A percentile compares a stretch with the other conserved stretches of the same genome.
These are phyloP conservation scores for Eubucco bourcierii DNA, from an alignment of 2,113 vertebrate species.

Conservation along the genomic window DNA sequence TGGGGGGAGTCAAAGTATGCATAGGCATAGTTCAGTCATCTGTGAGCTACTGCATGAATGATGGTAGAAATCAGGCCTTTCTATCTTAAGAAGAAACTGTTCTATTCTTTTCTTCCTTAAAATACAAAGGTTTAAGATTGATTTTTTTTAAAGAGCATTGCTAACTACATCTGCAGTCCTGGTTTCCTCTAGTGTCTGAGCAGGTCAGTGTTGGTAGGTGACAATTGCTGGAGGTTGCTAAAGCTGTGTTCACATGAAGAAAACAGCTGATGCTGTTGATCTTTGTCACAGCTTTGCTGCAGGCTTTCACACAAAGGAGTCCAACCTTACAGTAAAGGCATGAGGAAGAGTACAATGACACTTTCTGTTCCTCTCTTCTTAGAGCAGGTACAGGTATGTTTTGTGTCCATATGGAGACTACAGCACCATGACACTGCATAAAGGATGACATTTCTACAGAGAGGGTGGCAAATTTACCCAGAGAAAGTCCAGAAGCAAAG, in stretches of 20 bases:
- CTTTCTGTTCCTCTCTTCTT: background rate
- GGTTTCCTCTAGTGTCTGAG: background rate
- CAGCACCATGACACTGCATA: background rate
- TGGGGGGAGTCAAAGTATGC: background rate
- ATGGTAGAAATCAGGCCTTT: background rate
- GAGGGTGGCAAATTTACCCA: background rate
- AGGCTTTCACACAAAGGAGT: background rate
- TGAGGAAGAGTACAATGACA: background rate
- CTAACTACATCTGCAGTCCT: background rate
- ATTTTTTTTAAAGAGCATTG: background rate
- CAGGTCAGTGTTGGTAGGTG: background rate
- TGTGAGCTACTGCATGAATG: background rate
- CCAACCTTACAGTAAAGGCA: background rate
- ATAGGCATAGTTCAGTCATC: background rate
- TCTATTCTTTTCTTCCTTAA: background rate
- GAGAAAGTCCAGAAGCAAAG: too few relatives aligned
- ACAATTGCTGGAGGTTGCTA: background rate
- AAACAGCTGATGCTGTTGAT: background rate
- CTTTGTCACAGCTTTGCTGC: background rate
- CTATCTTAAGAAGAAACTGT: background rate
- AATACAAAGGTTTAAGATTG: background rate
- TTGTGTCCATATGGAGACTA: accelerated
- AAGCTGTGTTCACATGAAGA: background rate
- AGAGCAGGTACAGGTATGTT: background rate
- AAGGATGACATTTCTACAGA: background rate